Base-by-base conservation (phyloP, 2,888 invertebrate species). In the Cosmorhoe ocellata region DNA sequence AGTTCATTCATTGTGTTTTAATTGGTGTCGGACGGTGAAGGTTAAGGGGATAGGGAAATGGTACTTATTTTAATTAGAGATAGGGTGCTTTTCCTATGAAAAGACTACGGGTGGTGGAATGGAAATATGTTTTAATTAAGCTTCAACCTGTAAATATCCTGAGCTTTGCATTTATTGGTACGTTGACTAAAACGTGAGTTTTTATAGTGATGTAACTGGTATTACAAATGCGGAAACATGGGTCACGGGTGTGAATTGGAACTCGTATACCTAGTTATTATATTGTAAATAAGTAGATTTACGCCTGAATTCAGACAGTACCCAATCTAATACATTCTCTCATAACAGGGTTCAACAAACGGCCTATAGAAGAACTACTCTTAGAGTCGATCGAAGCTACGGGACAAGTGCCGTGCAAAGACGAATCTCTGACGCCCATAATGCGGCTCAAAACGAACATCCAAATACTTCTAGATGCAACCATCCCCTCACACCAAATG, bases 331-430 rank as follows among this genome's bases (percentile, higher is more conserved):
- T 44, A 31, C 22, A 2, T 43, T 55, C 64, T 64, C 66, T 48
- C 64, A 31, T 65, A 51, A 66, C 81, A 91, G 91, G 91, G 52
- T 93, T 93, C 79, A 92, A 93, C 81, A 93, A 92, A 66, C 87
- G 94, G 40, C 91, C 96, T 5, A 96, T 97, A 56, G 97, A 97
- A 74, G 95, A 96, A 58, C 94, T 97, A 2, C 91, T 97, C 1
- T 90, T 94, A 44, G 95, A 95, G 61, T 95, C 96, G 0, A 91
- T 97, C 31, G 92, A 94, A 70, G 92, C 94, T 27, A 95, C 96
- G 54, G 95, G 94, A 1, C 92, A 94, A 45, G 85, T 85, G 12
- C 93, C 95, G 0, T 93, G 93, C 59, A 91, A 91, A 52, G 92
- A 93, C 52, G 73, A 84, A 1, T 81, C 87, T 11, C 67, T 93